A percentile compares a stretch with the other conserved stretches of the same genome.
Conservation (phyloP, 2,113 vertebrate genomes). For the Tragelaphus scriptus region DNA sequence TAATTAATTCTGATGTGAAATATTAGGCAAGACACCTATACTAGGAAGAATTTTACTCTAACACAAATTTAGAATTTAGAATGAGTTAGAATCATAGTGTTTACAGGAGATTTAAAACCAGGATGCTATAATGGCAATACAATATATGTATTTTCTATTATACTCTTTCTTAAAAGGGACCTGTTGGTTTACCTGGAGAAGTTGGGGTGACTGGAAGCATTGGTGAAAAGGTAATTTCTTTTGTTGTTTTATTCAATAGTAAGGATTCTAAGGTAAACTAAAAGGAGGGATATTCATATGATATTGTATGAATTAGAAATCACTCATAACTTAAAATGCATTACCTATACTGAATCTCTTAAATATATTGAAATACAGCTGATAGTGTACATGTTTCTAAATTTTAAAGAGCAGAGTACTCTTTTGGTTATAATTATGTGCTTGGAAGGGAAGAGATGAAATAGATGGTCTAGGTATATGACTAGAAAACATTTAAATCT, state of each 20-base stretch:
- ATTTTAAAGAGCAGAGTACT: not conserved
- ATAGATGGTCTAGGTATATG: not conserved
- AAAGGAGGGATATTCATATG: not conserved
- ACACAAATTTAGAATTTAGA: not conserved
- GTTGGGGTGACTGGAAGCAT: constrained; percentile 85
- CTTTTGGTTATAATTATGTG: not conserved
- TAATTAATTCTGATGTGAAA: not conserved
- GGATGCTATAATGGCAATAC: not conserved
- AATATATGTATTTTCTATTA: constrained; percentile 5
- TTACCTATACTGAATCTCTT: not conserved
- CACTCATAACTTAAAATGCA: not conserved
- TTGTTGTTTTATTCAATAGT: not conserved
- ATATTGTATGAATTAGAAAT: not conserved
- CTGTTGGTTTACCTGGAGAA: constrained; percentile 88
- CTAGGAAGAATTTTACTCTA: not conserved
- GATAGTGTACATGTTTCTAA: not conserved
- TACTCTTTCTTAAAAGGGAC: constrained; percentile 81
- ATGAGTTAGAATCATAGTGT: not conserved
- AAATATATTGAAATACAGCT: constrained; percentile 24
- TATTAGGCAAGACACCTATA: not conserved
- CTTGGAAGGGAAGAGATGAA: not conserved
- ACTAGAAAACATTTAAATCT: constrained; percentile 16
- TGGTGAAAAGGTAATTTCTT: constrained; percentile 93
- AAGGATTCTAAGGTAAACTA: not conserved
- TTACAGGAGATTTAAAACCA: not conserved